Conservation (phyloP, 2,113 vertebrate genomes). For the Oncorhynchus nerka region DNA sequence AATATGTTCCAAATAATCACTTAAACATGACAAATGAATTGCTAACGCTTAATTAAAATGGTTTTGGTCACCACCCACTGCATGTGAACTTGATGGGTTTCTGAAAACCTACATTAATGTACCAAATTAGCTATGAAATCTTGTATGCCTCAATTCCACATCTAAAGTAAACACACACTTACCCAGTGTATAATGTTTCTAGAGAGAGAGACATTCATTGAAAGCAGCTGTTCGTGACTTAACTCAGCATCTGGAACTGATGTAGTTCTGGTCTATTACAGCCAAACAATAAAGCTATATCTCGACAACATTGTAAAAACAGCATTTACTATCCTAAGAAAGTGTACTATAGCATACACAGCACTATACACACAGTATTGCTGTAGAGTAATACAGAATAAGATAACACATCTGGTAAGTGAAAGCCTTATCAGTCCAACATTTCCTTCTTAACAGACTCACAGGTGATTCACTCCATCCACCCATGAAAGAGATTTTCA, state of each 20-base stretch:
- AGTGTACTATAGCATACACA: constrained; percentile 15
- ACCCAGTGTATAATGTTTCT: constrained; percentile 57
- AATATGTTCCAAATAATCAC: not conserved
- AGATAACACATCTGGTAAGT: not conserved
- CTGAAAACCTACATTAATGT: constrained; percentile 59
- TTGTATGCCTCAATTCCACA: constrained; percentile 44
- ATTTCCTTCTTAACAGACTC: not conserved
- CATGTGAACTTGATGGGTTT: constrained; percentile 44
- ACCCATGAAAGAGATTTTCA: not conserved
- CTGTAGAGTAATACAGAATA: not conserved
- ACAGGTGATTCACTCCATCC: not conserved
- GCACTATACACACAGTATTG: not conserved
- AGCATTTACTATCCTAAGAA: not conserved
- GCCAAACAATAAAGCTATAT: constrained; percentile 34
- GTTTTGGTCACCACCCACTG: constrained; percentile 50
- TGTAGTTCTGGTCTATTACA: constrained; percentile 36
- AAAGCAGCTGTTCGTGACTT: constrained; percentile 61
- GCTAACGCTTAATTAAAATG: constrained; percentile 43
- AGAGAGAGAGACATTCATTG: constrained; percentile 56
- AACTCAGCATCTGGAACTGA: constrained; percentile 54
- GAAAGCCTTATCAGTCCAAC: not conserved
- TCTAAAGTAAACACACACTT: constrained; percentile 68
- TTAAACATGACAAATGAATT: not conserved
- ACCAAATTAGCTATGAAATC: constrained; percentile 55
- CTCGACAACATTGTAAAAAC: not conserved